Evolutionary conservation across 1,140 invertebrate species (phyloP), one percentile per base, ranked within the genome.

Genomic region (Neodiprion pinetum): DNA sequence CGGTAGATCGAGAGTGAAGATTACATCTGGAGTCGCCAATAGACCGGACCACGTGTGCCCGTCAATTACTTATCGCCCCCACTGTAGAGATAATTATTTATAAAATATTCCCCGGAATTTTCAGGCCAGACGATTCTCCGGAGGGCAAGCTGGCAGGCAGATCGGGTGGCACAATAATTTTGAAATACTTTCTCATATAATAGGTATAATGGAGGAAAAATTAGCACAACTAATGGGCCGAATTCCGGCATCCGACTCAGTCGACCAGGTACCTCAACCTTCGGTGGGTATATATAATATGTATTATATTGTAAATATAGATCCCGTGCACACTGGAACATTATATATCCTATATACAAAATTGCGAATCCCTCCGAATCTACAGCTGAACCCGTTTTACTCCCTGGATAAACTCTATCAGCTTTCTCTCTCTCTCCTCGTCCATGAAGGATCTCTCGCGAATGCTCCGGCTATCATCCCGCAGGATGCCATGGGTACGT

Each of bases 401-500:
- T 40, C 28, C 28, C 28, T 40, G 28, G 28, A 40, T 40, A 40
- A 40, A 40, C 28, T 40, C 28, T 40, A 3, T 1, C 5, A 40
- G 28, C 28, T 40, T 5, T 40, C 28, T 40, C 28, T 40, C 28
- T 40, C 28, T 40, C 28, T 40, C 5, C 28, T 40, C 28, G 28
- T 40, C 28, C 2, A 40, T 40, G 28, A 40, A 40, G 28, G 28
- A 40, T 40, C 5, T 5, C 28, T 40, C 28, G 28, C 5, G 28
- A 40, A 40, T 40, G 1, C 28, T 2, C 28, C 5, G 28, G 28
- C 28, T 40, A 40, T 40, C 28, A 40, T 40, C 28, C 2, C 28
- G 28, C 28, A 40, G 28, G 28, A 40, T 17, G 9, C 53, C 53
- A 61, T 61, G 78, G 80, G 78, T 81, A 77, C 81, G 84, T 86